Conservation (phyloP, 2,888 invertebrate species). For the Rhimphoctona megacephalus region DNA sequence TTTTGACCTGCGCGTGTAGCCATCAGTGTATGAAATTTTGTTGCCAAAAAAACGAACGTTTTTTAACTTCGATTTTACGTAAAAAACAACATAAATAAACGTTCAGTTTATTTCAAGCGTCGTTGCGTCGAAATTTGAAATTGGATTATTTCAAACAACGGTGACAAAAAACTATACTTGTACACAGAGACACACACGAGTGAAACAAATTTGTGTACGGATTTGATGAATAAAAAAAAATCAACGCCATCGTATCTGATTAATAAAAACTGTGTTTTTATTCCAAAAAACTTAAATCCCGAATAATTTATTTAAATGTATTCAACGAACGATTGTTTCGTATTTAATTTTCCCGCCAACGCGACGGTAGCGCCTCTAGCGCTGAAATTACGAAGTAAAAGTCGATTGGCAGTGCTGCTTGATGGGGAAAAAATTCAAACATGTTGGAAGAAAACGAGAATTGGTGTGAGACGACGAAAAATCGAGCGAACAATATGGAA, state of each 20-base stretch:
- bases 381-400: neutral
- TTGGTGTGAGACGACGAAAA: neutral
- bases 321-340: neutral
- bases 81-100: neutral
- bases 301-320: neutral
- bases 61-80: conserved; percentile 12
- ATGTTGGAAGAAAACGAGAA: neutral
- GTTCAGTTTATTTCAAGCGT: neutral
- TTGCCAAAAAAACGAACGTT: neutral
- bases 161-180: neutral
- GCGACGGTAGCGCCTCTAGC: neutral
- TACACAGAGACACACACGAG: neutral
- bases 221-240: conserved; percentile 30
- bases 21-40: neutral
- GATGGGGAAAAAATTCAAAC: conserved; percentile 64
- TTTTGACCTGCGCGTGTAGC: neutral
- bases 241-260: conserved; percentile 16
- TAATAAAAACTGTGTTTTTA: neutral
- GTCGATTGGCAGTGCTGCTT: conserved; percentile 56
- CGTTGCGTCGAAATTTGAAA: neutral
- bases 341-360: conserved; percentile 43
- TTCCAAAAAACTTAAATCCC: neutral
- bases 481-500: neutral
- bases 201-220: conserved; percentile 12
- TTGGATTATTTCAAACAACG: neutral